Percentiles rank a stretch among this genome's conserved stretches.
Conservation (phyloP, 2,113 vertebrate genomes). For the Cryptoleucopteryx plumbea region DNA sequence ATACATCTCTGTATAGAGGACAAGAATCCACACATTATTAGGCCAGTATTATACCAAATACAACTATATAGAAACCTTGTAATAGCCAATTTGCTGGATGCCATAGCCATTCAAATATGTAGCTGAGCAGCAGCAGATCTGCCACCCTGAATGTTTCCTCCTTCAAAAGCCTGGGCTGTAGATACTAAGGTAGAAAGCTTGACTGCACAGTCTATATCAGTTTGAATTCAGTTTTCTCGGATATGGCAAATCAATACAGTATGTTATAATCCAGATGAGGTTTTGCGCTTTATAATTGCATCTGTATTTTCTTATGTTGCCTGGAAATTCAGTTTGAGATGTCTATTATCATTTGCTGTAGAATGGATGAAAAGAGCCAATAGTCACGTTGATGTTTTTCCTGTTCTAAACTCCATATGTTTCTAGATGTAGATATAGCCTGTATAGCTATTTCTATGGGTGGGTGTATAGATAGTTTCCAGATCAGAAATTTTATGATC, state of each 20-base stretch:
- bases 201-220: neutral
- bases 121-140: neutral
- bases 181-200: neutral
- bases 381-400: neutral
- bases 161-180: neutral
- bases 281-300: neutral
- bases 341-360: neutral
- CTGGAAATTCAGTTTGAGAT: neutral
- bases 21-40: neutral
- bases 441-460: neutral
- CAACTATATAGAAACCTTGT: neutral
- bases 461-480: neutral
- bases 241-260: neutral
- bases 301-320: neutral
- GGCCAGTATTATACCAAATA: neutral
- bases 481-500: neutral
- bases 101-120: fast-evolving
- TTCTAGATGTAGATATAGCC: neutral
- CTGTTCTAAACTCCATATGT: neutral
- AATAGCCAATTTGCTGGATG: neutral
- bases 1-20: neutral
- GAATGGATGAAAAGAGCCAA: neutral
- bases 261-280: neutral
- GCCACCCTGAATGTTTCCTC: neutral
- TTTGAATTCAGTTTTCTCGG: neutral